phyloP scores from a whole-genome alignment of 2,888 invertebrate genomes.

The Calameuta idolon region DNA sequence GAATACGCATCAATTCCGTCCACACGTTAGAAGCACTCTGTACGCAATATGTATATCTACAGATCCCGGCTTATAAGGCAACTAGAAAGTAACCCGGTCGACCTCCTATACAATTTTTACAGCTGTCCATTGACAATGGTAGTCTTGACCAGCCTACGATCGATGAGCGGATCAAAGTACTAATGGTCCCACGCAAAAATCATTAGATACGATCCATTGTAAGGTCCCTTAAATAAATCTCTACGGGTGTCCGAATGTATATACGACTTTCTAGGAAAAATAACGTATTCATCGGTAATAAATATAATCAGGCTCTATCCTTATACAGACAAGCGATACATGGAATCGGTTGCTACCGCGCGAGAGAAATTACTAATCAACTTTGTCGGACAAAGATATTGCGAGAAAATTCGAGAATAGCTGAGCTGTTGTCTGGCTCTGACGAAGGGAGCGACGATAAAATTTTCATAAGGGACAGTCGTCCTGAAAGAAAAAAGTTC shows the following conservation, averaged over 20 bases:
- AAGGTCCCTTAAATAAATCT: not conserved
- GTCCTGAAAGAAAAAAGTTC: not conserved
- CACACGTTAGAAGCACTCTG: conserved; percentile 4
- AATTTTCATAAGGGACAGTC: not conserved
- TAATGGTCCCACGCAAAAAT: not conserved
- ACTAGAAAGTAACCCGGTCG: conserved; percentile 42
- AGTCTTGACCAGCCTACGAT: not conserved
- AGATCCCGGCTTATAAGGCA: conserved; percentile 29
- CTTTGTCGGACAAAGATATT: not conserved
- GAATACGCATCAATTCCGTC: not conserved
- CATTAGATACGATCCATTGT: not conserved
- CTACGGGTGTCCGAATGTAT: not conserved
- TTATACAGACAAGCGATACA: not conserved
- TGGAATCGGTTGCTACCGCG: not conserved
- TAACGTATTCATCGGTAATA: not conserved
- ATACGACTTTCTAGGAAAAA: not conserved
- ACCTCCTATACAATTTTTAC: conserved; percentile 33
- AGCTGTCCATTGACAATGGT: not conserved
- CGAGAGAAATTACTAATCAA: not conserved
- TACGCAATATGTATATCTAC: not conserved
- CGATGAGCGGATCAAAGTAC: not conserved
- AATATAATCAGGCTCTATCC: not conserved
- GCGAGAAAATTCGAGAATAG: not conserved
- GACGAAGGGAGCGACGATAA: not conserved
- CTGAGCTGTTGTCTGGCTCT: not conserved